These are phyloP conservation scores for Sycophaga agraensis DNA, from an alignment of 1,140 invertebrate genomes.

Conservation along the genomic window DNA sequence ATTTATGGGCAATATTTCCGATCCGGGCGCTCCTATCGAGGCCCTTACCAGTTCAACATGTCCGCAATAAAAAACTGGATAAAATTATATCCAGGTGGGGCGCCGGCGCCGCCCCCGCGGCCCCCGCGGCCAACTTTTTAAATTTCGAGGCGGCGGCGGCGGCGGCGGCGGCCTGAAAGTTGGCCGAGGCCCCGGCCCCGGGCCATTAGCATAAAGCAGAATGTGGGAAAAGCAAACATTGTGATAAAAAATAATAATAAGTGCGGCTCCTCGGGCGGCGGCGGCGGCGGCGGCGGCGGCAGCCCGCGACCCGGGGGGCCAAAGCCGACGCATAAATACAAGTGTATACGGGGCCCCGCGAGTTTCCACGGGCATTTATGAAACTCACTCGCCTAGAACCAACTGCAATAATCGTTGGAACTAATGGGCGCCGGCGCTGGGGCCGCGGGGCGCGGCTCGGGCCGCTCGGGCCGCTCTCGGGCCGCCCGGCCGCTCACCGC, in stretches of 20 bases:
- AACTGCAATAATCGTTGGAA: conserved; percentile 59
- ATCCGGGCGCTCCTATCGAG: conserved; percentile 49
- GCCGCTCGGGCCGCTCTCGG: background rate
- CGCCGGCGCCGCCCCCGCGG: background rate
- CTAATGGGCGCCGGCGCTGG: background rate
- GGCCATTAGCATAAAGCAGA: conserved; percentile 56
- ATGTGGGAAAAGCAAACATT: conserved; percentile 56
- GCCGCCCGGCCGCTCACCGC: background rate
- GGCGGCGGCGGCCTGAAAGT: conserved; percentile 42
- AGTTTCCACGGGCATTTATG: conserved; percentile 50
- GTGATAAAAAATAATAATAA: conserved; percentile 57
- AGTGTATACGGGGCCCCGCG: conserved; percentile 31
- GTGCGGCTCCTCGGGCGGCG: background rate
- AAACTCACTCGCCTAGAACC: conserved; percentile 55
- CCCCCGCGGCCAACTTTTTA: background rate
- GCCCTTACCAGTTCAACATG: conserved; percentile 57
- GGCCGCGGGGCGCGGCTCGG: conserved; percentile 30
- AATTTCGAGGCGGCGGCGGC: background rate
- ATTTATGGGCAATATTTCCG: conserved; percentile 60
- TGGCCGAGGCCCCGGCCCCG: conserved; percentile 14
- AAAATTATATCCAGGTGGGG: conserved; percentile 53
- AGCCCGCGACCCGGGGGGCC: background rate
- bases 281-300: background rate
- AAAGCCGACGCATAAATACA: conserved; percentile 42
- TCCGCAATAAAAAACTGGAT: conserved; percentile 58